phyloP scores from a whole-genome alignment of 2,113 vertebrate species.

The Tautogolabrus adspersus region DNA sequence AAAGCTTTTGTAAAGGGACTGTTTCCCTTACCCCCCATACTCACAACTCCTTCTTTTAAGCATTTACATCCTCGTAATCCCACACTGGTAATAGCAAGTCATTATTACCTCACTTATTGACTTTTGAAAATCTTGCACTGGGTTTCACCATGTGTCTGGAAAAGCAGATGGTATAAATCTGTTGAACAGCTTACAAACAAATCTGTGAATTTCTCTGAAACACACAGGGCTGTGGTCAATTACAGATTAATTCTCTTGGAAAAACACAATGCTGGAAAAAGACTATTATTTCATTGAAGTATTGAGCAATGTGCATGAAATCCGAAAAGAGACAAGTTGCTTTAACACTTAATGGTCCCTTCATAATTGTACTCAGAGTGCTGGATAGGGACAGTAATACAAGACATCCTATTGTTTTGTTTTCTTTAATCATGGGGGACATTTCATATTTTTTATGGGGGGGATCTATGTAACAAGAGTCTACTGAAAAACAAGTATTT shows the following conservation, averaged over 20 bases:
- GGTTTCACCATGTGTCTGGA: slow-evolving; percentile 42
- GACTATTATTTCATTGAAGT: slow-evolving; percentile 18
- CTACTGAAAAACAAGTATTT: not conserved
- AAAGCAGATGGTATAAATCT: slow-evolving; percentile 61
- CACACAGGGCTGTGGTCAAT: slow-evolving; percentile 56
- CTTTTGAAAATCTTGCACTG: slow-evolving; percentile 16
- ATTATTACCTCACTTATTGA: slow-evolving; percentile 15
- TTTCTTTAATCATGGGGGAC: not conserved
- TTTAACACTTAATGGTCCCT: not conserved
- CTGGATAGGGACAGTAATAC: not conserved
- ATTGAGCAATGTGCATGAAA: slow-evolving; percentile 38
- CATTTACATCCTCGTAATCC: slow-evolving; percentile 10
- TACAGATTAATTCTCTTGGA: slow-evolving; percentile 27
- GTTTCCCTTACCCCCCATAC: not conserved
- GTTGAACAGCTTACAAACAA: slow-evolving; percentile 64
- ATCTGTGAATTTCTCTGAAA: slow-evolving; percentile 42
- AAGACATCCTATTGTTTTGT: not conserved
- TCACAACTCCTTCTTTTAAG: not conserved
- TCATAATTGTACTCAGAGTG: not conserved
- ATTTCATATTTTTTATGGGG: not conserved
- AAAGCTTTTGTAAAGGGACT: not conserved
- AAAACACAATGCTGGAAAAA: slow-evolving; percentile 27
- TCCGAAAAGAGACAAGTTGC: not conserved
- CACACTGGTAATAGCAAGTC: not conserved
- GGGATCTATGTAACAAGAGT: not conserved